Percentiles rank a stretch among this genome's conserved stretches.
These are phyloP conservation scores for Leptodactylus fallax DNA, from an alignment of 2,797 vertebrate species.

Conservation along the genomic window DNA sequence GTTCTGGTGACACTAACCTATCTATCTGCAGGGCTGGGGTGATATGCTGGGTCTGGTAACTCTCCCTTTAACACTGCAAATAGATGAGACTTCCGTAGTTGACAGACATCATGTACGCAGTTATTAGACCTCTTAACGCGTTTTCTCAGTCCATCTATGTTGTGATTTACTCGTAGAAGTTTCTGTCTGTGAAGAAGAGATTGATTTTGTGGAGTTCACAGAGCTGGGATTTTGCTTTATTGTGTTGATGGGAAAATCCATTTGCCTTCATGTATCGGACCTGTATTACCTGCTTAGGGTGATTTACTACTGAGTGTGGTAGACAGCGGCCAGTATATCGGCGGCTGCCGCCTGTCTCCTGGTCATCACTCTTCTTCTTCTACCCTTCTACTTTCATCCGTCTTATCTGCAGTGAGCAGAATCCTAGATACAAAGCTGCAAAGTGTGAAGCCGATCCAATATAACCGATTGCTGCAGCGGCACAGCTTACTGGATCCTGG, in stretches of 20 bases:
- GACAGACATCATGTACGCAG: not conserved
- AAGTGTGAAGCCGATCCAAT: not conserved
- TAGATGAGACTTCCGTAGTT: too few species aligned
- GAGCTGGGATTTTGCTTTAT: not conserved
- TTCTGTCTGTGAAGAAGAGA: not conserved
- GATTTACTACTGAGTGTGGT: not conserved
- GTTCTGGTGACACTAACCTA: too few species aligned
- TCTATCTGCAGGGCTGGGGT: too few species aligned
- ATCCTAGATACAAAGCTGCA: not conserved
- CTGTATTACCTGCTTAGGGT: not conserved
- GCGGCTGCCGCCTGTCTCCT: not conserved
- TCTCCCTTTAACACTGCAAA: too few species aligned
- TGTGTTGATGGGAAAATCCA: slow-evolving; percentile 7
- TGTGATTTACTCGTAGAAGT: not conserved
- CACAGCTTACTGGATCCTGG: not conserved
- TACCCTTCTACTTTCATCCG: not conserved
- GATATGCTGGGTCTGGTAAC: too few species aligned
- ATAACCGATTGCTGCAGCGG: not conserved
- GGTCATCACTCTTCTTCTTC: not conserved
- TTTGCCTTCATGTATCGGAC: not conserved
- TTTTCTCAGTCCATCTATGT: not conserved
- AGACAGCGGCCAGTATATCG: not conserved
- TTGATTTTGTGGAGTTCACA: not conserved
- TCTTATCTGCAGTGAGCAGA: not conserved
- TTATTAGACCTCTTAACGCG: not conserved